phyloP scores from a whole-genome alignment of 2,888 invertebrate species.

The Parapristionchus giblindavisi region DNA sequence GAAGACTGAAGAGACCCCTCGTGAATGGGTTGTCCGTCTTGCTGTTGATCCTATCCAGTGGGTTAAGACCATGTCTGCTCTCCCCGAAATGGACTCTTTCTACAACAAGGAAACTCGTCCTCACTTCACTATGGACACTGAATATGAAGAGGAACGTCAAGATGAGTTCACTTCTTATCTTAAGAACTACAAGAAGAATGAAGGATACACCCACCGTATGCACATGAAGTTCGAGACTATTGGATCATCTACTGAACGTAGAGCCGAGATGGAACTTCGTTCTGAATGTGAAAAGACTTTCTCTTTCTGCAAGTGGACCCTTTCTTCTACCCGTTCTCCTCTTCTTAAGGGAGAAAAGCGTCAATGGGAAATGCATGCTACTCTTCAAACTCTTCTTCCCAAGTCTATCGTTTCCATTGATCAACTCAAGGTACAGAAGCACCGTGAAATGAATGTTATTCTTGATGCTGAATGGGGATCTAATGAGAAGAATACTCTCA shows the following conservation, averaged over 20 bases:
- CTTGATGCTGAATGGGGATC: constrained; percentile 46
- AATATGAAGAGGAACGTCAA: constrained; percentile 38
- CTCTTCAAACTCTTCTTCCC: constrained; percentile 30
- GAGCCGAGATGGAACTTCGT: constrained; percentile 40
- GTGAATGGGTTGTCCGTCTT: constrained; percentile 38
- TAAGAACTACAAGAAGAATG: constrained; percentile 25
- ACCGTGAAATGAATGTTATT: constrained; percentile 49
- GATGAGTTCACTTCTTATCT: neutral
- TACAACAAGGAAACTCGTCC: constrained; percentile 44
- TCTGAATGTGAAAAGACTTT: constrained; percentile 46
- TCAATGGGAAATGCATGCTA: constrained; percentile 37
- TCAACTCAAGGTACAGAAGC: constrained; percentile 48
- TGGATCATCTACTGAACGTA: constrained; percentile 39
- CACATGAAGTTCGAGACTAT: constrained; percentile 31
- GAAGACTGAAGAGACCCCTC: constrained; percentile 42
- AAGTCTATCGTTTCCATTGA: constrained; percentile 41
- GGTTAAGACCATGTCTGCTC: neutral
- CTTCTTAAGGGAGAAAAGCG: constrained; percentile 39
- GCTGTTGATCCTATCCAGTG: neutral
- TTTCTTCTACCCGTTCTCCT: constrained; percentile 1
- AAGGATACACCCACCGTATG: constrained; percentile 38
- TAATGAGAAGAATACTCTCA: constrained; percentile 46
- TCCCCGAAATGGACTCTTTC: constrained; percentile 43
- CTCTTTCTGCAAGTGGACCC: constrained; percentile 41
- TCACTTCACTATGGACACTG: constrained; percentile 32